A percentile compares a stretch with the other conserved stretches of the same genome.
phyloP scores from a whole-genome alignment of 2,888 invertebrate genomes.

The Ochropacha duplaris region DNA sequence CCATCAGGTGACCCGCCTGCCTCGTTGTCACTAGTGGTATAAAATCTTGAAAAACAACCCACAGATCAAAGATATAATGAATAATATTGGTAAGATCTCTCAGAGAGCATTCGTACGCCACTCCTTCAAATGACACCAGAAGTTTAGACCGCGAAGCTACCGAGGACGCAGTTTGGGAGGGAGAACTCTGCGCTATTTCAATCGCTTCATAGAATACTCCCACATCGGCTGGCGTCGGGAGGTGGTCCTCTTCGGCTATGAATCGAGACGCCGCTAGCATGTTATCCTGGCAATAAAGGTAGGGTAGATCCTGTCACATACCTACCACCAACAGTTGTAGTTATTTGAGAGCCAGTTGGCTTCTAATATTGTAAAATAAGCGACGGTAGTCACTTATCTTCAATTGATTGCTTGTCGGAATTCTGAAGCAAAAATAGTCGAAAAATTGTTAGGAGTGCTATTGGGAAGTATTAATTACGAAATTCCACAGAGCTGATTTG shows the following conservation, averaged over 20 bases:
- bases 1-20: too few species aligned
- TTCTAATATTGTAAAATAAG: too few species aligned
- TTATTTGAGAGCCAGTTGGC: too few species aligned
- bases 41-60: constrained; percentile 26
- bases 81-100: constrained; percentile 63
- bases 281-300: constrained; percentile 58
- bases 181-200: constrained; percentile 10
- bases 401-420: too few species aligned
- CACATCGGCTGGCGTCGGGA: constrained; percentile 55
- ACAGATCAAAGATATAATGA: constrained; percentile 76
- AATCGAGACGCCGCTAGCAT: constrained; percentile 63
- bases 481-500: too few species aligned
- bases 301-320: too few species aligned
- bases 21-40: too few species aligned
- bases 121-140: constrained; percentile 47
- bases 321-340: too few species aligned
- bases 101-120: constrained; percentile 56
- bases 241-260: constrained; percentile 38
- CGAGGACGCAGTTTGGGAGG: accelerated
- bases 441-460: too few species aligned
- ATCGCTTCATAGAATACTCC: constrained; percentile 56
- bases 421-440: too few species aligned
- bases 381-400: too few species aligned
- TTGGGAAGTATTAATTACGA: too few species aligned
- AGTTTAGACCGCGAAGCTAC: constrained; percentile 21